phyloP scores from a whole-genome alignment of 37 sponge, comb jelly and placozoan genomes.

The Beroe forskalii region DNA sequence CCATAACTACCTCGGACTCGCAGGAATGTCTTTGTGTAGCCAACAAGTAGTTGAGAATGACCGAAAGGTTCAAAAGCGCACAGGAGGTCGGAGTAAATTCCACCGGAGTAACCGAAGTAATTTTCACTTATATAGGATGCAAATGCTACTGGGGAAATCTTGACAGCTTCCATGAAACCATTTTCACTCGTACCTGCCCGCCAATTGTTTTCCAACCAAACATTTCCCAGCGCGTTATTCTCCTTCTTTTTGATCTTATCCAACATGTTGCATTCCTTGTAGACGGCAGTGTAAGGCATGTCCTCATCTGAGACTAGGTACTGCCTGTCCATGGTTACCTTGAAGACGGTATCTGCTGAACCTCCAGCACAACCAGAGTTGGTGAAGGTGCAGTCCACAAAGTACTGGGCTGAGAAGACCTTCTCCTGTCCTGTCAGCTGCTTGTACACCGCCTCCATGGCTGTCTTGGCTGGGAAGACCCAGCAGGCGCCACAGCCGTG shows the following conservation, averaged over 20 bases:
- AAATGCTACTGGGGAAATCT: not conserved
- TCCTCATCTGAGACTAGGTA: not conserved
- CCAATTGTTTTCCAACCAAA: not conserved
- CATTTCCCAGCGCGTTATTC: not conserved
- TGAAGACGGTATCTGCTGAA: not conserved
- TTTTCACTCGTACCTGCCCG: not conserved
- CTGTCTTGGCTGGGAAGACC: not conserved
- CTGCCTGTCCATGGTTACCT: not conserved
- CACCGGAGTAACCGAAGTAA: not conserved
- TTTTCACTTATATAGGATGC: not conserved
- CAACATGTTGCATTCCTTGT: not conserved
- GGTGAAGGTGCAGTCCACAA: slow-evolving; percentile 35
- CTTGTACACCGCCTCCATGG: slow-evolving; percentile 12
- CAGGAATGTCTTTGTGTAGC: not conserved
- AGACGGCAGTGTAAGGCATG: not conserved
- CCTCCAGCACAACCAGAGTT: slow-evolving; percentile 9
- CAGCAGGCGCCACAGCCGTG: slow-evolving; percentile 24
- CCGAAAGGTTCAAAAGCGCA: not conserved
- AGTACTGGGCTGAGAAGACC: slow-evolving; percentile 20
- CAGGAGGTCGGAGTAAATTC: not conserved
- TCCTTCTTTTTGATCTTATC: not conserved
- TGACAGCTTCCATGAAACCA: not conserved
- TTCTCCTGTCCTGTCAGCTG: not conserved
- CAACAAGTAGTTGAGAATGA: slow-evolving; percentile 10
- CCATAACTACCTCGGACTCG: slow-evolving; percentile 22